A percentile compares a stretch with the other conserved stretches of the same genome.
These are phyloP conservation scores for Porites lutea DNA, from an alignment of 64 coral and sea anemone genomes.

Conservation along the genomic window DNA sequence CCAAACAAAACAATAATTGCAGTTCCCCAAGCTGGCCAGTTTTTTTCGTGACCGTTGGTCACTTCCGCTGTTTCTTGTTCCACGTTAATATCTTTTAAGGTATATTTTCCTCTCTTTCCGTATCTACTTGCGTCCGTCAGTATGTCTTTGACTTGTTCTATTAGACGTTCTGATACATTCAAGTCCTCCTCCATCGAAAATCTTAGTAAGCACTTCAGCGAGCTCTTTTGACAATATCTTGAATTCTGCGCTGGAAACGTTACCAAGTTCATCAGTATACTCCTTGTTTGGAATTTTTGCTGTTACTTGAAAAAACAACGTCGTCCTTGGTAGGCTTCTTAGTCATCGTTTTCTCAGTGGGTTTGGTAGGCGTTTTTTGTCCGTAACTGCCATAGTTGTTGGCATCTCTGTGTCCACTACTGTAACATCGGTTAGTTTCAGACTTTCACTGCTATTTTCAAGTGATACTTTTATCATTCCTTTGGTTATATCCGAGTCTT, in stretches of 20 bases:
- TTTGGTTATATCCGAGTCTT: no score
- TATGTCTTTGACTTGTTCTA: not conserved
- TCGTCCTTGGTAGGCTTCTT: not conserved
- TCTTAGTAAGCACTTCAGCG: not conserved
- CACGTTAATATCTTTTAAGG: not conserved
- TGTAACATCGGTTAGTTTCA: no score
- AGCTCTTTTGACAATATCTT: not conserved
- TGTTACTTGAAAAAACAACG: conserved; percentile 14
- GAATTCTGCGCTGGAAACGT: not conserved
- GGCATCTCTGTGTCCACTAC: no score
- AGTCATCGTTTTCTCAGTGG: not conserved
- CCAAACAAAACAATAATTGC: not conserved
- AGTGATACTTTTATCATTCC: no score
- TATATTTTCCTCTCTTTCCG: not conserved
- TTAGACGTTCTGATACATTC: not conserved
- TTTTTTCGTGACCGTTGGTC: not conserved
- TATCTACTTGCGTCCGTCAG: not conserved
- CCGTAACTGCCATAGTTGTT: no score
- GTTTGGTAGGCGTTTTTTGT: no score
- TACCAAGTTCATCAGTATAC: not conserved
- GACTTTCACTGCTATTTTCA: no score
- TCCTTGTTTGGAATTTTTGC: not conserved
- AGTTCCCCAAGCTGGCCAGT: not conserved
- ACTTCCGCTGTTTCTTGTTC: not conserved
- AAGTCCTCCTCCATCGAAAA: not conserved